Evolutionary conservation across 2,797 vertebrate species (phyloP).

Genomic region (Acanthurus lineatus): DNA sequence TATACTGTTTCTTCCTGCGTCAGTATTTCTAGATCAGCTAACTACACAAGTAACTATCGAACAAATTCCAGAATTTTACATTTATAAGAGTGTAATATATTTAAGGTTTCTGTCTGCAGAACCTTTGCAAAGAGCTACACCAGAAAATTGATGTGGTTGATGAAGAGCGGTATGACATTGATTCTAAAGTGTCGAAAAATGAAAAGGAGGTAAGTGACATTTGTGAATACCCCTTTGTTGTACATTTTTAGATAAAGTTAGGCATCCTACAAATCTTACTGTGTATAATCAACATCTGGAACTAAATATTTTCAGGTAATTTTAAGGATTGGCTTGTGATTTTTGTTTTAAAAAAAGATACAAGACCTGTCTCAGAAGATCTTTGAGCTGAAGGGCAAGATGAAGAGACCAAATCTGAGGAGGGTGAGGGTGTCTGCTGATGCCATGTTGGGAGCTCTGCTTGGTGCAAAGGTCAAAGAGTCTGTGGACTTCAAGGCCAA

Average conservation of each 20-base stretch:
- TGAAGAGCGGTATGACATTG: constrained; percentile 83
- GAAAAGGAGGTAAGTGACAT: constrained; percentile 64
- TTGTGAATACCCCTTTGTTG: not conserved
- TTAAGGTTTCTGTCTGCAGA: constrained; percentile 62
- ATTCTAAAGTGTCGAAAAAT: constrained; percentile 81
- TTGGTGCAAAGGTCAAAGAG: constrained; percentile 83
- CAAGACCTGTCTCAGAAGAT: constrained; percentile 76
- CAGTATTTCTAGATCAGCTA: not conserved
- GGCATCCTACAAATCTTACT: not conserved
- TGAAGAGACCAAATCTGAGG: constrained; percentile 83
- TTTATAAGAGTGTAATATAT: not conserved
- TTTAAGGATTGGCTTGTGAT: not conserved
- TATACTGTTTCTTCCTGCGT: not conserved
- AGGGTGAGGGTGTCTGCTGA: constrained; percentile 87
- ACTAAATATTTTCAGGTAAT: not conserved
- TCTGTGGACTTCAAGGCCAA: constrained; percentile 86
- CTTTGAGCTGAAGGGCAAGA: constrained; percentile 84
- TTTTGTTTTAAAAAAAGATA: constrained; percentile 68
- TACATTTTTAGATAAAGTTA: too few species aligned
- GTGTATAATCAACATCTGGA: constrained; percentile 5
- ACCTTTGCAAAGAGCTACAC: constrained; percentile 81
- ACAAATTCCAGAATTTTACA: not conserved
- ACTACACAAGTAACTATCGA: not conserved
- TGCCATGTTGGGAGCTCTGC: constrained; percentile 85
- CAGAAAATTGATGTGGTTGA: constrained; percentile 80